Evolutionary conservation across 2,113 vertebrate genomes (phyloP).

Genomic region (Phrynocephalus versicolor): DNA sequence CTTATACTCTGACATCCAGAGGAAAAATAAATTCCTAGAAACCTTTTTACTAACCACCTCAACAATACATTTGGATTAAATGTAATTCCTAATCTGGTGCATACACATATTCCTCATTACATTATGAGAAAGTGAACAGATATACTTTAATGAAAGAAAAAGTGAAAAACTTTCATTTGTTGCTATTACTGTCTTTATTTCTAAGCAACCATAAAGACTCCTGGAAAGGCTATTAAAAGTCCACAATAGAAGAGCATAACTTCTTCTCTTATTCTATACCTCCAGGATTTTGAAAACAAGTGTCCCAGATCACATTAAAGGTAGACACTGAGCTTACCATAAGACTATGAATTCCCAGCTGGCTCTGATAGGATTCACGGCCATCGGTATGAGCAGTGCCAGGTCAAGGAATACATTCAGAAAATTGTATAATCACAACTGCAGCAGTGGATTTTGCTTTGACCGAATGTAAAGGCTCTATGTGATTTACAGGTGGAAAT

Average conservation of each 20-base stretch:
- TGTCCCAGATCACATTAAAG: not conserved
- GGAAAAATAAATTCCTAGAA: too few species aligned
- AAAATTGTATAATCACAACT: conserved; percentile 19
- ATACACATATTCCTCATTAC: not conserved
- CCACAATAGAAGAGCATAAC: not conserved
- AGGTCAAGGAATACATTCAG: not conserved
- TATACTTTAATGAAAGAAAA: not conserved
- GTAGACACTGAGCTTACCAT: not conserved
- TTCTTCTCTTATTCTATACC: not conserved
- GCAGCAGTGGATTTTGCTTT: not conserved
- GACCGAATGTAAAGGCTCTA: not conserved
- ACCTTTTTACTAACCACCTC: too few species aligned
- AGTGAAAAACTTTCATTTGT: not conserved
- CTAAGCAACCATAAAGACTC: too few species aligned
- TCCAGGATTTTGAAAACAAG: not conserved
- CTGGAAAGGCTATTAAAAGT: not conserved
- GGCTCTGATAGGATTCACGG: not conserved
- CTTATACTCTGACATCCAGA: too few species aligned
- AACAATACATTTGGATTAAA: not conserved
- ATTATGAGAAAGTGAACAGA: not conserved
- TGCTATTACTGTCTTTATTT: not conserved
- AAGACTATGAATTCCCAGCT: not conserved
- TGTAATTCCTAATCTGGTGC: not conserved
- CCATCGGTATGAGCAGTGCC: not conserved
- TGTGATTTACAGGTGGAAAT: not conserved